Conservation (phyloP, 2,113 vertebrate species). For the Planiliza haematocheilus region DNA sequence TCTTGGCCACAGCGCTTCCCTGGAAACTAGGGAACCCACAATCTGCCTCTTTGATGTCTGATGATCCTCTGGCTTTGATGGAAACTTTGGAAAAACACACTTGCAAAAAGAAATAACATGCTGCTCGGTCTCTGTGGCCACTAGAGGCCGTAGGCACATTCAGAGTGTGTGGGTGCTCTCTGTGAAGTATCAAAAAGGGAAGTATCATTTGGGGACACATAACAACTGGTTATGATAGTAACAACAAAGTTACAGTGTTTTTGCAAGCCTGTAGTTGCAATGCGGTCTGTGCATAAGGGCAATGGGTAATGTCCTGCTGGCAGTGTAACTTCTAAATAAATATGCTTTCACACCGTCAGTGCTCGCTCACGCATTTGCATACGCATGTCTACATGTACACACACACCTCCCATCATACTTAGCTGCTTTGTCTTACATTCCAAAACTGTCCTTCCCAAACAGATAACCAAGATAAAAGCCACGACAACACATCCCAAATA, state of each 20-base stretch:
- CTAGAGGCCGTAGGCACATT: conserved; percentile 75
- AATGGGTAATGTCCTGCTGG: conserved; percentile 48
- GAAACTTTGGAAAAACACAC: conserved; percentile 74
- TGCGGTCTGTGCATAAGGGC: conserved; percentile 52
- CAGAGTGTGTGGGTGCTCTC: conserved; percentile 62
- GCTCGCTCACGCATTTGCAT: conserved; percentile 26
- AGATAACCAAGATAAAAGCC: conserved; percentile 47
- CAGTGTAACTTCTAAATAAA: conserved; percentile 46
- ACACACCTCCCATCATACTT: conserved; percentile 1
- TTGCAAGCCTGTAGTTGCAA: conserved; percentile 66
- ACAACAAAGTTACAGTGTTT: conserved; percentile 72
- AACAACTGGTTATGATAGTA: conserved; percentile 75
- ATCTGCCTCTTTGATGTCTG: conserved; percentile 80
- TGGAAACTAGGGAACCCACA: conserved; percentile 81
- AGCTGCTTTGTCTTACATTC: conserved; percentile 48
- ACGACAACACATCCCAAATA: conserved; percentile 45
- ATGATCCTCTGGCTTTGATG: conserved; percentile 78
- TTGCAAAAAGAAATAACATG: conserved; percentile 73
- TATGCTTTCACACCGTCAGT: conserved; percentile 39
- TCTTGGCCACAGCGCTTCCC: conserved; percentile 75
- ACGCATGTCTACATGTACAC: conserved; percentile 35
- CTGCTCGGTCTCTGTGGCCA: conserved; percentile 60
- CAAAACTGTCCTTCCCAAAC: conserved; percentile 50
- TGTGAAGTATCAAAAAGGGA: conserved; percentile 57
- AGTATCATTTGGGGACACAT: conserved; percentile 65